phyloP scores from a whole-genome alignment of 2,797 vertebrate species.

The Danio aesculapii region DNA sequence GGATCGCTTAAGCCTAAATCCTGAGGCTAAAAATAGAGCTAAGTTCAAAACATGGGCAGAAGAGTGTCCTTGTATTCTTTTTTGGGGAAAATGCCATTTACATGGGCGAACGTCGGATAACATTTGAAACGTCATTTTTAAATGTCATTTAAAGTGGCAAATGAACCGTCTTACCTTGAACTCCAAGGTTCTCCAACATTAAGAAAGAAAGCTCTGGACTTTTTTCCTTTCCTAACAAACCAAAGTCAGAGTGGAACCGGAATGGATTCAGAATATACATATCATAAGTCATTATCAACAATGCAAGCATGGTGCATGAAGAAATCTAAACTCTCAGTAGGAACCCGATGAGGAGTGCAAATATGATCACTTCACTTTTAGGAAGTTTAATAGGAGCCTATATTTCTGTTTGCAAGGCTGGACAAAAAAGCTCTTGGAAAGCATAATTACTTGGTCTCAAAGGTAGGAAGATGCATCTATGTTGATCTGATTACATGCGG shows the following conservation, averaged over 20 bases:
- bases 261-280: background rate
- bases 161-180: background rate
- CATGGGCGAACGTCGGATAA: background rate
- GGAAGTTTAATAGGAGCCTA: background rate
- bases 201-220: background rate
- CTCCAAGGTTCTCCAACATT: background rate
- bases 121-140: background rate
- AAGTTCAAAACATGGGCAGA: constrained; percentile 35
- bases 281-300: background rate
- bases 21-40: constrained; percentile 59
- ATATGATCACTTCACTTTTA: background rate
- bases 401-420: background rate
- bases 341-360: background rate
- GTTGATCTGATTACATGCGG: too few species aligned
- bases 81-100: background rate
- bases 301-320: background rate
- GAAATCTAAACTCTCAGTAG: background rate
- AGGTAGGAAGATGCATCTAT: too few species aligned
- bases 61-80: constrained; percentile 12
- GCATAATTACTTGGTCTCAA: too few species aligned
- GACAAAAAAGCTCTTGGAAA: too few species aligned
- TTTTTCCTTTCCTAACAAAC: background rate
- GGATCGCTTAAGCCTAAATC: constrained; percentile 68
- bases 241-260: background rate
- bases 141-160: background rate